Percentiles rank a stretch among this genome's conserved stretches.
Evolutionary conservation across 1,140 invertebrate species (phyloP).

Genomic region (Monomorium pharaonis): DNA sequence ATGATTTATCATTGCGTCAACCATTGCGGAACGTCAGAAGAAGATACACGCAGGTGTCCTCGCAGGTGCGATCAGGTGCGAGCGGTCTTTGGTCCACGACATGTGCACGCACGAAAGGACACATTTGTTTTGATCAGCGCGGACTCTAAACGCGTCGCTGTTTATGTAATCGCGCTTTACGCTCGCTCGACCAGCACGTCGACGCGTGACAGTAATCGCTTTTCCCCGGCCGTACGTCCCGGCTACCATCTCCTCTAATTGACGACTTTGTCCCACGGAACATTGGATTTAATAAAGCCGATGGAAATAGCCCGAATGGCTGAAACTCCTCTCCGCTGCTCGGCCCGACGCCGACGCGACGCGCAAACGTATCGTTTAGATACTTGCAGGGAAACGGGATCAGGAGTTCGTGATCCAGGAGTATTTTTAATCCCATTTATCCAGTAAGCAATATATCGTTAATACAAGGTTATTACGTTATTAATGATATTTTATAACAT

Average conservation of each 20-base stretch:
- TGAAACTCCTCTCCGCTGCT: too few species aligned
- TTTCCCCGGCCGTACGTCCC: not conserved
- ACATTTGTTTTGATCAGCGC: slow-evolving; percentile 23
- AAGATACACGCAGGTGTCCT: not conserved
- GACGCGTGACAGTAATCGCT: slow-evolving; percentile 19
- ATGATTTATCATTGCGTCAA: not conserved
- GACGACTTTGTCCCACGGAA: slow-evolving; percentile 33
- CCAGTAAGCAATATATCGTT: too few species aligned
- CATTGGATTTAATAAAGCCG: slow-evolving; percentile 33
- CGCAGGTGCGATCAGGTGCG: not conserved
- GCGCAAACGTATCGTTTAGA: too few species aligned
- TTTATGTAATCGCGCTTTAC: slow-evolving; percentile 36
- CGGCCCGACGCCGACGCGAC: too few species aligned
- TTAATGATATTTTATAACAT: too few species aligned
- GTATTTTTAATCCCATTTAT: too few species aligned
- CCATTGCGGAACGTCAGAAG: not conserved
- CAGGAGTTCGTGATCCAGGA: too few species aligned
- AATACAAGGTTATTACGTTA: too few species aligned
- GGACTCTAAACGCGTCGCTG: not conserved
- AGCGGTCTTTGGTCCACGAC: not conserved
- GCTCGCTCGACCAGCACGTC: not conserved
- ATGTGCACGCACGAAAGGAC: not conserved
- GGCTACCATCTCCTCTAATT: not conserved
- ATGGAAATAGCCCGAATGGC: slow-evolving; percentile 6
- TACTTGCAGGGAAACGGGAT: too few species aligned